Conservation (phyloP, 2,113 vertebrate genomes). For the Suncus etruscus region DNA sequence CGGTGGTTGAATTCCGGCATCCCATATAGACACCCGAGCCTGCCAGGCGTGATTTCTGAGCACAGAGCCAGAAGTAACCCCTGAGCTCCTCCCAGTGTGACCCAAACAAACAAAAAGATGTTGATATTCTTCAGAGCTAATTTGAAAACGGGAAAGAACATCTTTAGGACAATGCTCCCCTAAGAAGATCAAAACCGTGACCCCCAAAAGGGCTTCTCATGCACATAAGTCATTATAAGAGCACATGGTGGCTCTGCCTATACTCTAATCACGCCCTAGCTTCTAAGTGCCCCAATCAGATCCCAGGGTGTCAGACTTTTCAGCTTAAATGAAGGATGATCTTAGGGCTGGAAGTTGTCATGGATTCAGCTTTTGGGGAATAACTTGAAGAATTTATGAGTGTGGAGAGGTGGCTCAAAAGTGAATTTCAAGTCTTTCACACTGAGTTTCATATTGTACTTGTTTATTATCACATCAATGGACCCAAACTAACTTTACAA, state of each 20-base stretch:
- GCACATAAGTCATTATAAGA: neutral
- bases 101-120: too few species aligned
- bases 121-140: conserved; percentile 29
- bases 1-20: too few species aligned
- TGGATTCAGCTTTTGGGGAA: neutral
- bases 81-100: too few species aligned
- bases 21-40: too few species aligned
- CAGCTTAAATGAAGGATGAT: neutral
- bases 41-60: too few species aligned
- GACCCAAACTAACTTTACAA: too few species aligned
- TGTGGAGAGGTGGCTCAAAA: too few species aligned
- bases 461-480: too few species aligned
- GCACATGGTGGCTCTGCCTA: neutral
- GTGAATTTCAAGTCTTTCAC: too few species aligned
- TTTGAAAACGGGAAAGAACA: conserved; percentile 43
- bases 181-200: neutral
- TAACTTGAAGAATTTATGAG: neutral
- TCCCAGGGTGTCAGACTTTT: neutral
- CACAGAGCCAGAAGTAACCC: too few species aligned
- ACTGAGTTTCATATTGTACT: too few species aligned
- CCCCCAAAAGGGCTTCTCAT: neutral
- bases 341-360: neutral
- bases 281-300: neutral
- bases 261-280: neutral
- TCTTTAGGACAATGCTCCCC: neutral